phyloP scores from a whole-genome alignment of 2,888 invertebrate genomes.

The Drosophila quinaria region DNA sequence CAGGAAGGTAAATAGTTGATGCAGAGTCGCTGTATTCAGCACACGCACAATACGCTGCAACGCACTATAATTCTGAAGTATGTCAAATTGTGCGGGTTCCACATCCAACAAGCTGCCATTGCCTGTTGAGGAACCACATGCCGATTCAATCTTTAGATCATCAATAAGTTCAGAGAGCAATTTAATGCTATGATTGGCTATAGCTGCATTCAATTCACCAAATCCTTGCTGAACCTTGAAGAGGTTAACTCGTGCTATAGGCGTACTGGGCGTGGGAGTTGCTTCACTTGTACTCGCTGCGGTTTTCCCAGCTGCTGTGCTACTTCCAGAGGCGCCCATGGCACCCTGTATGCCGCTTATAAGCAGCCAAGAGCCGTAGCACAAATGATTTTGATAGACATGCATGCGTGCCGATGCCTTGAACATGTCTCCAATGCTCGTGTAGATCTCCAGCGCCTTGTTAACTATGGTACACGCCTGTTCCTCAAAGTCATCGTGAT shows the following conservation, averaged over 20 bases:
- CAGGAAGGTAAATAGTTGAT: conserved; percentile 92
- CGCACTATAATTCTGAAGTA: conserved; percentile 85
- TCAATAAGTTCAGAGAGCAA: conserved; percentile 86
- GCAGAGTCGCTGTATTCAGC: conserved; percentile 86
- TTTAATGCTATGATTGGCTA: conserved; percentile 93
- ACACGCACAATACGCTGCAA: conserved; percentile 86
- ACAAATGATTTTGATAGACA: conserved; percentile 95
- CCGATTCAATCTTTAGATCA: conserved; percentile 85
- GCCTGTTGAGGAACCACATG: conserved; percentile 56
- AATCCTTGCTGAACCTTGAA: conserved; percentile 93
- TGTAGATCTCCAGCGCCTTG: conserved; percentile 94
- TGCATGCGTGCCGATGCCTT: conserved; percentile 94
- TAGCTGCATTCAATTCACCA: conserved; percentile 94
- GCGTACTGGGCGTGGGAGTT: conserved; percentile 82
- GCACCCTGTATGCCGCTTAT: conserved; percentile 95
- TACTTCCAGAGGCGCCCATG: conserved; percentile 89
- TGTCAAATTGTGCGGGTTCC: conserved; percentile 85
- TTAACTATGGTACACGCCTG: conserved; percentile 94
- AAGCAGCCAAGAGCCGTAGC: conserved; percentile 95
- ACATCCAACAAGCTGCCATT: conserved; percentile 27
- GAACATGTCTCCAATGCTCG: conserved; percentile 92
- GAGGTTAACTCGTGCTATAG: conserved; percentile 88
- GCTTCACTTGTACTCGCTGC: conserved; percentile 73
- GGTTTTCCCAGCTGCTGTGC: conserved; percentile 85
- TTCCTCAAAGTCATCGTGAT: conserved; percentile 92